A percentile compares a stretch with the other conserved stretches of the same genome.
Conservation (phyloP, 2,888 invertebrate species). For the Lumbricus terrestris region DNA sequence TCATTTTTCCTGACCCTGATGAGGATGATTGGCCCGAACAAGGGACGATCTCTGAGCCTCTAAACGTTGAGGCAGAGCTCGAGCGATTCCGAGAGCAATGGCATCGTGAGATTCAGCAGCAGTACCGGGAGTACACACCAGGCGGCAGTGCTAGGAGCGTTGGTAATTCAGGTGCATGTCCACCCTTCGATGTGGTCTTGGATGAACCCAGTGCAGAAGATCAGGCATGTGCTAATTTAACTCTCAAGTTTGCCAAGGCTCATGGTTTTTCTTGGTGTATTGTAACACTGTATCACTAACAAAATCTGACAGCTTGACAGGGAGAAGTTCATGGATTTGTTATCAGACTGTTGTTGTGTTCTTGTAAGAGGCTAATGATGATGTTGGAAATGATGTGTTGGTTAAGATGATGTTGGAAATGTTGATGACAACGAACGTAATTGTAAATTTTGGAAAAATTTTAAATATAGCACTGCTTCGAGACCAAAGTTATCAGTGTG, state of each 20-base stretch:
- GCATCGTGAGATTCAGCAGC: constrained; percentile 43
- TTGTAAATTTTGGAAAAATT: too few species aligned
- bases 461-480: too few species aligned
- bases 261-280: background rate
- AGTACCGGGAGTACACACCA: background rate
- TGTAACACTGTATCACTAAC: background rate
- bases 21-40: background rate
- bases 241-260: background rate
- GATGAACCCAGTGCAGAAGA: background rate
- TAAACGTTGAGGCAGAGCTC: constrained; percentile 42
- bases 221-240: background rate
- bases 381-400: background rate
- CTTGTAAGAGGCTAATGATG: background rate
- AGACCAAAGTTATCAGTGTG: too few species aligned
- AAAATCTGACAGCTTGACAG: background rate
- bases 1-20: background rate
- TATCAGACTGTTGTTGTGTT: background rate
- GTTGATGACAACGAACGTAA: background rate
- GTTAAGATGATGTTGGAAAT: background rate
- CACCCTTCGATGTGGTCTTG: background rate
- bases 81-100: constrained; percentile 52
- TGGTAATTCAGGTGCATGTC: background rate
- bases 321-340: background rate
- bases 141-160: background rate
- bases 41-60: constrained; percentile 13